Evolutionary conservation across 1,140 invertebrate genomes (phyloP).

Genomic region (Drosophila ficusphila): DNA sequence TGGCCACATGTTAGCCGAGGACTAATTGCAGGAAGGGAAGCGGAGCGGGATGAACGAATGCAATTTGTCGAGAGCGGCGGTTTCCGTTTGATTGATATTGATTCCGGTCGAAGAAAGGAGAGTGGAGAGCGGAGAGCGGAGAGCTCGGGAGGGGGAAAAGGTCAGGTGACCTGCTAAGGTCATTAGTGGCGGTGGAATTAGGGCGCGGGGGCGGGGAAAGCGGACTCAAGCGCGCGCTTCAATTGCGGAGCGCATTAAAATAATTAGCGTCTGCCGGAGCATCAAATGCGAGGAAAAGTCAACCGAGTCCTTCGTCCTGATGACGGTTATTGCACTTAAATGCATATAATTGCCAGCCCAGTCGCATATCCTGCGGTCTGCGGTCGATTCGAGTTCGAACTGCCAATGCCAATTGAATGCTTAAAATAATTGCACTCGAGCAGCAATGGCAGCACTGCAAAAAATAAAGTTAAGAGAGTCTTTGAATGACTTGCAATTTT

Average conservation of each 20-base stretch:
- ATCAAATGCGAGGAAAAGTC: slow-evolving; percentile 45
- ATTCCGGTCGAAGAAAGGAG: slow-evolving; percentile 42
- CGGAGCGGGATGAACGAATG: slow-evolving; percentile 32
- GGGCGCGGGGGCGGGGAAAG: slow-evolving; percentile 35
- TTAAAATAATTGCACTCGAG: slow-evolving; percentile 74
- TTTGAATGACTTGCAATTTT: neutral
- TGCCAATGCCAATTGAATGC: slow-evolving; percentile 70
- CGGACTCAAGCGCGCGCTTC: slow-evolving; percentile 73
- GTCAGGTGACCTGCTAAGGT: slow-evolving; percentile 50
- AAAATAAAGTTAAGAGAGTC: neutral
- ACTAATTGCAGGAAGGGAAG: slow-evolving; percentile 60
- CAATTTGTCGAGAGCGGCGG: slow-evolving; percentile 78
- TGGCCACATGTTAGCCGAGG: slow-evolving; percentile 63
- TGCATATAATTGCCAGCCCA: slow-evolving; percentile 71
- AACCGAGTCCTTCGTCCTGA: slow-evolving; percentile 47
- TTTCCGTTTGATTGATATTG: slow-evolving; percentile 78
- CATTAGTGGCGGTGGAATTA: slow-evolving; percentile 73
- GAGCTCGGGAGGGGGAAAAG: slow-evolving; percentile 17
- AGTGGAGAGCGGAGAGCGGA: neutral
- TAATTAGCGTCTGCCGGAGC: slow-evolving; percentile 64
- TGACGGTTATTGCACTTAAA: slow-evolving; percentile 82
- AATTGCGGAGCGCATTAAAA: slow-evolving; percentile 71
- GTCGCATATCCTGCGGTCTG: slow-evolving; percentile 70
- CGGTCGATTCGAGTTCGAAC: slow-evolving; percentile 62
- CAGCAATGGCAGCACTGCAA: slow-evolving; percentile 6